These are phyloP conservation scores for Drosophila melanica DNA, from an alignment of 1,140 invertebrate genomes.

Conservation along the genomic window DNA sequence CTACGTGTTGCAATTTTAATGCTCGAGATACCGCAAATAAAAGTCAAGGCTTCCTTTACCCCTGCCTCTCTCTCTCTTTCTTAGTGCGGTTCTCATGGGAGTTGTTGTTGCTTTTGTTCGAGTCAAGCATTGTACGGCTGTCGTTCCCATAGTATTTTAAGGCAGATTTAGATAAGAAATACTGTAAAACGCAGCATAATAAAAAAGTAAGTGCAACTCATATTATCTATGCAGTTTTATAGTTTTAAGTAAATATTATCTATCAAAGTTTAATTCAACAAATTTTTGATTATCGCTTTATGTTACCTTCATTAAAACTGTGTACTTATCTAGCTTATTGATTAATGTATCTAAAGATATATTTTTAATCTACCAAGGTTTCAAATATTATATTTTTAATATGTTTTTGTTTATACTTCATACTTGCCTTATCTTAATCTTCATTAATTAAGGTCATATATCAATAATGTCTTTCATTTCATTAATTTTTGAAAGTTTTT, in stretches of 20 bases:
- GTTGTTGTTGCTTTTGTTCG: constrained; percentile 3
- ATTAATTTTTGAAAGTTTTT: not conserved
- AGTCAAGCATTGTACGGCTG: not conserved
- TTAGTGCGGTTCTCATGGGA: constrained; percentile 45
- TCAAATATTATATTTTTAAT: no score
- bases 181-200: constrained; percentile 50
- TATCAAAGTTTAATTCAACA: not conserved
- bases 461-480: not conserved
- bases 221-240: constrained; percentile 11
- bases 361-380: no score
- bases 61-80: not conserved
- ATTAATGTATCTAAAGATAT: no score
- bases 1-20: constrained; percentile 63
- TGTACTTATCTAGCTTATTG: no score
- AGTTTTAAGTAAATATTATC: no score
- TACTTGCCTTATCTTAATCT: no score
- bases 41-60: constrained; percentile 39
- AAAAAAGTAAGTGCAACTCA: constrained; percentile 53
- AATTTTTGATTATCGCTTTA: no score
- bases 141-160: constrained; percentile 40
- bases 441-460: no score
- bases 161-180: constrained; percentile 59
- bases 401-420: no score
- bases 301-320: no score
- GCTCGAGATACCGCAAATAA: constrained; percentile 45